Evolutionary conservation across 2,797 vertebrate species (phyloP).

Genomic region (Brachyalestes nurse): DNA sequence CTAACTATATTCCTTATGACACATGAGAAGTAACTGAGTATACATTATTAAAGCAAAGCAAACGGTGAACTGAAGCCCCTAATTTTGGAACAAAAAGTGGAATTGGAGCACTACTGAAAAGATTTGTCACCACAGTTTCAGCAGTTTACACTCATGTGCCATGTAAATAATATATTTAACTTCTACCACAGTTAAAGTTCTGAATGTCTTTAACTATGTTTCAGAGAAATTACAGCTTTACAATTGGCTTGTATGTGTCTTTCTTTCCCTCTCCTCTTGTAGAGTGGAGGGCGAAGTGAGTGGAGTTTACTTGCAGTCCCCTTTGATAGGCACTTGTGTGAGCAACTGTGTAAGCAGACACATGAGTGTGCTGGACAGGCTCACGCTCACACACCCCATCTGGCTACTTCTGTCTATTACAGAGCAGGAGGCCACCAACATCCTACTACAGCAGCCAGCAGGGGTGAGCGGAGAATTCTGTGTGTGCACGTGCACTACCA

Average conservation of each 20-base stretch:
- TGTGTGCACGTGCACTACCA: background rate
- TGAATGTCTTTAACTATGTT: too few species aligned
- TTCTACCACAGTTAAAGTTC: too few species aligned
- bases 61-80: too few species aligned
- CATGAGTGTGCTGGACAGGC: conserved; percentile 90
- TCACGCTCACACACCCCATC: conserved; percentile 88
- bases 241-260: background rate
- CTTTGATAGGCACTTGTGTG: conserved; percentile 81
- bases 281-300: conserved; percentile 84
- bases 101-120: too few species aligned
- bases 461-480: conserved; percentile 80
- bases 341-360: conserved; percentile 87
- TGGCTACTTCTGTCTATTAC: conserved; percentile 89
- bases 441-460: conserved; percentile 85
- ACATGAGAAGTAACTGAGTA: too few species aligned
- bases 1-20: too few species aligned
- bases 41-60: too few species aligned
- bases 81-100: too few species aligned
- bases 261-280: conserved; percentile 21
- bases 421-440: conserved; percentile 80
- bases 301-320: conserved; percentile 74
- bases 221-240: too few species aligned
- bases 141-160: too few species aligned
- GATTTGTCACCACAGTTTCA: too few species aligned
- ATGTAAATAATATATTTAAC: too few species aligned